Evolutionary conservation across 2,797 vertebrate species (phyloP), one percentile per base, ranked within the genome.

Genomic region (Tinamus major): DNA sequence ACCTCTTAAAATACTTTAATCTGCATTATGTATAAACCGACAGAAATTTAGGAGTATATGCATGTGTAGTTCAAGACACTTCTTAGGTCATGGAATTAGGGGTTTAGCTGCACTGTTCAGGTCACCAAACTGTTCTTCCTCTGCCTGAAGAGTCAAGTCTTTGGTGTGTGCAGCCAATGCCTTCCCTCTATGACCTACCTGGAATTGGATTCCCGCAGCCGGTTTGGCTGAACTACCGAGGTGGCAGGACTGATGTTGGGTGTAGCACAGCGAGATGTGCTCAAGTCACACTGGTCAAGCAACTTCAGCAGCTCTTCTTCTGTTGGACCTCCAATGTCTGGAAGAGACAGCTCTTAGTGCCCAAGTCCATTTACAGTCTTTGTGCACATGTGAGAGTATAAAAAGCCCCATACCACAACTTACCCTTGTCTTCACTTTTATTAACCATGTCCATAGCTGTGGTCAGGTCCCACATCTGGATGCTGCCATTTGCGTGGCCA

Each of bases 401-500:
- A 79, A 58, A 82, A 79, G 20, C 53, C 48, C 19, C 11, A 5
- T 10, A 53, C 1, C 10, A 55, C n/a, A 33, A 53, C 81, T 76
- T 97, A 97, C 98, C 98, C 93, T 97, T 98, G 84, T 99, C 98
- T 93, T 99, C 99, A 31, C 97, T 98, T 97, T 99, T 99, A 96
- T 98, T 98, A 53, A 98, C 99, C 29, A 98, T 99, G 93, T 99
- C 99, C 99, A 99, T 99, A 15, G 99, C 99, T 1, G 99, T 99
- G 74, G 99, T 99, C 93, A 99, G 98, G 94, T 99, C 99, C 99
- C 99, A 99, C 99, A 99, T 99, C 92, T 99, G 99, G 93, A 99
- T 99, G 97, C 99, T 99, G 83, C 99, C 99, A 13, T 99, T 99
- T 10, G 98, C 98, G 15, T 99, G 99, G 17, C 99, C 99, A 0